Conservation (phyloP, 2,888 invertebrate genomes). For the Ectemnius cavifrons region DNA sequence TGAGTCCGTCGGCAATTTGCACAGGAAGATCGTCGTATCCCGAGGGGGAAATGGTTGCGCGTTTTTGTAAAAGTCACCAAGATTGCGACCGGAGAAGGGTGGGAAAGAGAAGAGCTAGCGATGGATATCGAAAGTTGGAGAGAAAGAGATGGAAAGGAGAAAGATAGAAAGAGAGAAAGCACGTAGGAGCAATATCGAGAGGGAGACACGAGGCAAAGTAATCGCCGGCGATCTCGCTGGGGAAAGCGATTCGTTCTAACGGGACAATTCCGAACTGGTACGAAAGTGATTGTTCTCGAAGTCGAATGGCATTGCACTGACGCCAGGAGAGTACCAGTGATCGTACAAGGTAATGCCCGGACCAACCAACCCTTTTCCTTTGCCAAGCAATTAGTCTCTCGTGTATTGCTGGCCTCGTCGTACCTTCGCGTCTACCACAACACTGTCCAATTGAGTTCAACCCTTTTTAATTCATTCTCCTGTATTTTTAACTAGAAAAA, state of each 20-base stretch:
- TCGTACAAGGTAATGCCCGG: conserved; percentile 38
- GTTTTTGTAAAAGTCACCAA: conserved; percentile 9
- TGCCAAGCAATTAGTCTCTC: conserved; percentile 48
- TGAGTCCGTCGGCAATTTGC: too few relatives aligned
- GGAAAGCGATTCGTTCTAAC: conserved; percentile 50
- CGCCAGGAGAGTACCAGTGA: conserved; percentile 20
- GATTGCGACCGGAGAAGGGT: background rate
- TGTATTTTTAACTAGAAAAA: too few relatives aligned
- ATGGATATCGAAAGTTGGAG: conserved; percentile 6
- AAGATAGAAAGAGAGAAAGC: conserved; percentile 19
- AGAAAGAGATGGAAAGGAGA: background rate
- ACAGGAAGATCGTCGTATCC: background rate
- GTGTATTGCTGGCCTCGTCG: conserved; percentile 29
- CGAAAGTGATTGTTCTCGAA: conserved; percentile 55
- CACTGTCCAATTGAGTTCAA: background rate
- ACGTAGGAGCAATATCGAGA: conserved; percentile 43
- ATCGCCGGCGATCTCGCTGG: conserved; percentile 43
- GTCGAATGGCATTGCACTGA: conserved; percentile 45
- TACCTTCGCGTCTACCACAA: background rate
- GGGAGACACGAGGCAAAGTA: conserved; percentile 44
- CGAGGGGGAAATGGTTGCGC: background rate
- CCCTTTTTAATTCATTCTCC: background rate
- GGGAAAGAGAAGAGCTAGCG: background rate
- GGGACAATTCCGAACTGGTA: conserved; percentile 56
- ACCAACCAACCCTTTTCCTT: conserved; percentile 14